Conservation (phyloP, 2,797 vertebrate genomes). For the Oreonectes daqikongensis region DNA sequence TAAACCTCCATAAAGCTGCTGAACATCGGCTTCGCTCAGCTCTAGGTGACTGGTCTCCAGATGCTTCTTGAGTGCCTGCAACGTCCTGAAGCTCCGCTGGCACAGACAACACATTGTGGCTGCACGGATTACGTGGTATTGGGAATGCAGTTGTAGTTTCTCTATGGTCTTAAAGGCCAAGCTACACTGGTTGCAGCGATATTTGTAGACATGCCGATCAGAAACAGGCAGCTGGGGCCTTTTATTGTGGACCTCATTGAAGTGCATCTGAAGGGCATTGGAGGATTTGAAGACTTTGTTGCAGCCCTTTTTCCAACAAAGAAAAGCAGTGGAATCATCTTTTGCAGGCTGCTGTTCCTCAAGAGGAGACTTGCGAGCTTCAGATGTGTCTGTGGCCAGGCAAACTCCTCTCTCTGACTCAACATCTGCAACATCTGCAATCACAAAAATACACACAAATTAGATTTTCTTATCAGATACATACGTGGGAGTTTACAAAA, state of each 20-base stretch:
- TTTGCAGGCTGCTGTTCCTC: slow-evolving; percentile 82
- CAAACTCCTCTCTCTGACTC: slow-evolving; percentile 83
- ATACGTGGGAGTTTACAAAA: slow-evolving; percentile 1
- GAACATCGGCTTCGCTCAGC: slow-evolving; percentile 95
- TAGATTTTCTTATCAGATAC: slow-evolving; percentile 15
- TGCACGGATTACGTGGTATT: slow-evolving; percentile 97
- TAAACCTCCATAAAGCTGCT: slow-evolving; percentile 95
- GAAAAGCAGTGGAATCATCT: slow-evolving; percentile 90
- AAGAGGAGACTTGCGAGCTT: slow-evolving; percentile 80
- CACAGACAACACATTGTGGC: slow-evolving; percentile 99
- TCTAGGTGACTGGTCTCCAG: slow-evolving; percentile 97
- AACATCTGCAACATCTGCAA: slow-evolving; percentile 85
- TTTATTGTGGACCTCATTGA: slow-evolving; percentile 96
- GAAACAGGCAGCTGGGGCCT: slow-evolving; percentile 96
- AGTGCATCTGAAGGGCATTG: slow-evolving; percentile 93
- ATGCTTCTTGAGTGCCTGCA: slow-evolving; percentile 97
- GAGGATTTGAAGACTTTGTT: slow-evolving; percentile 98
- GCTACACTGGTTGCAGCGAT: slow-evolving; percentile 98
- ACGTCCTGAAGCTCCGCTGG: slow-evolving; percentile 96
- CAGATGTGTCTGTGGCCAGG: slow-evolving; percentile 77
- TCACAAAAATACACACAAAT: slow-evolving; percentile 53
- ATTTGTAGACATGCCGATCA: slow-evolving; percentile 98
- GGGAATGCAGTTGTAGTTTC: slow-evolving; percentile 97
- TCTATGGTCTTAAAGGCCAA: slow-evolving; percentile 98
- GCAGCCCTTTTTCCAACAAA: slow-evolving; percentile 99